Base-by-base conservation (phyloP, 2,888 invertebrate genomes). In the Neuroscelio doddi region DNA sequence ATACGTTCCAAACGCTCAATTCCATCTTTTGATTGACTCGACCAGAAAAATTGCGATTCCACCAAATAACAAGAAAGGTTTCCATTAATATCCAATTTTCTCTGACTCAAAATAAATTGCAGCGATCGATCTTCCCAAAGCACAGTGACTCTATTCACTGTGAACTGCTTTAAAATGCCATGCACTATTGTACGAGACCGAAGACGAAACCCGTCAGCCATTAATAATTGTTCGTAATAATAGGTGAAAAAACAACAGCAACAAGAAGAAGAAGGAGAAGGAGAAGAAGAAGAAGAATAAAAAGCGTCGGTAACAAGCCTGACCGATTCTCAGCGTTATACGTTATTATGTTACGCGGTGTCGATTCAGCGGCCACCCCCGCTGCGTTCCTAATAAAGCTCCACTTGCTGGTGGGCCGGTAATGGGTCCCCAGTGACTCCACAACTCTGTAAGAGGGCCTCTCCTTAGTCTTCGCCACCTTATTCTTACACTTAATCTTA, bases 331-430 rank as follows among this genome's bases (percentile, higher is more conserved):
- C 71, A 52, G 65, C 69, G 74, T 65, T 66, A 58, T 53, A 57
- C 63, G 61, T 69, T 69, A 69, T 71, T 70, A 70, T 62, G 72
- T 70, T 75, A 71, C 68, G 58, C 72, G 79, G 79, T 80, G 80
- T 80, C 79, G 80, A 79, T 80, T 76, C 76, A 69, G 70, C 75
- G 72, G 76, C 83, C 81, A 81, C 81, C 83, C 83, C 83, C 83
- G 83, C 82, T 83, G 83, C 70, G 82, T 79, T 79, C 77, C 80
- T 83, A 83, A 83, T 83, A 82, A 82, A 82, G 80, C 79, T 69
- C 61, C 77, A 82, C 80, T 80, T 80, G 80, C 77, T 71, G 77
- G 74, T 71, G 77, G 77, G 79, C 50, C 50, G 64, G 81, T 83
- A 83, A 83, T 83, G 79, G 81, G 78, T 76, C 78, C 73, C 39